A percentile compares a stretch with the other conserved stretches of the same genome.
Evolutionary conservation across 1,140 invertebrate species (phyloP).

Genomic region (Teleopsis dalmanni): DNA sequence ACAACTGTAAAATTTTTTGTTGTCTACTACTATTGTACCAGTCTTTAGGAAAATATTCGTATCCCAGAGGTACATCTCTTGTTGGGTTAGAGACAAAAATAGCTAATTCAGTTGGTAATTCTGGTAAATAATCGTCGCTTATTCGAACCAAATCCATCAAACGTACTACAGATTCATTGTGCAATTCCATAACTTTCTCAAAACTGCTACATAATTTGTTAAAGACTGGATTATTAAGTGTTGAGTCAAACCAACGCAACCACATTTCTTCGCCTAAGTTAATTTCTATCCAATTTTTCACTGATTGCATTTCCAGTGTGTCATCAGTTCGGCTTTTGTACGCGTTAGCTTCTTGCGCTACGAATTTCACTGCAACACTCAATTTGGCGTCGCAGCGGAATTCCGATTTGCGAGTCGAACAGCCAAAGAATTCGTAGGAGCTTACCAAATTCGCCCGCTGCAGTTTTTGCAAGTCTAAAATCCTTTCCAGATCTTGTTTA

Average conservation of each 20-base stretch:
- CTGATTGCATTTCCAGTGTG: slow-evolving; percentile 18
- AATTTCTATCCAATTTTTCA: slow-evolving; percentile 21
- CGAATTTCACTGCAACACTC: slow-evolving; percentile 18
- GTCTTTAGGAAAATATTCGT: slow-evolving; percentile 50
- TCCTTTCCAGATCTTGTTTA: slow-evolving; percentile 16
- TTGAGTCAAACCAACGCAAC: slow-evolving; percentile 50
- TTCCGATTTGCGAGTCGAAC: slow-evolving; percentile 12
- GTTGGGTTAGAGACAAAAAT: slow-evolving; percentile 38
- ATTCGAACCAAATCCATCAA: slow-evolving; percentile 55
- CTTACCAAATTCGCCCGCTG: background rate
- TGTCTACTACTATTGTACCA: slow-evolving; percentile 42
- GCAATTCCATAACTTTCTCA: slow-evolving; percentile 53
- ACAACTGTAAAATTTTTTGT: slow-evolving; percentile 11
- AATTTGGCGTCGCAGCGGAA: slow-evolving; percentile 17
- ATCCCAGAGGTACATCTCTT: slow-evolving; percentile 43
- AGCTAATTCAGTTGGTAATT: slow-evolving; percentile 50
- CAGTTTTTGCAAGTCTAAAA: background rate
- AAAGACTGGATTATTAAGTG: slow-evolving; percentile 44
- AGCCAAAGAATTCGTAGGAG: slow-evolving; percentile 13
- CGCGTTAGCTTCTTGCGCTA: slow-evolving; percentile 14
- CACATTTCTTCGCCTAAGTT: slow-evolving; percentile 53
- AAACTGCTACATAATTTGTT: slow-evolving; percentile 48
- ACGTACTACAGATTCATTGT: slow-evolving; percentile 57
- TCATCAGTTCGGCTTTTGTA: background rate
- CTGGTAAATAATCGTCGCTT: slow-evolving; percentile 44